These are phyloP conservation scores for Rhinogobius similis DNA, from an alignment of 2,113 vertebrate genomes.

Conservation along the genomic window DNA sequence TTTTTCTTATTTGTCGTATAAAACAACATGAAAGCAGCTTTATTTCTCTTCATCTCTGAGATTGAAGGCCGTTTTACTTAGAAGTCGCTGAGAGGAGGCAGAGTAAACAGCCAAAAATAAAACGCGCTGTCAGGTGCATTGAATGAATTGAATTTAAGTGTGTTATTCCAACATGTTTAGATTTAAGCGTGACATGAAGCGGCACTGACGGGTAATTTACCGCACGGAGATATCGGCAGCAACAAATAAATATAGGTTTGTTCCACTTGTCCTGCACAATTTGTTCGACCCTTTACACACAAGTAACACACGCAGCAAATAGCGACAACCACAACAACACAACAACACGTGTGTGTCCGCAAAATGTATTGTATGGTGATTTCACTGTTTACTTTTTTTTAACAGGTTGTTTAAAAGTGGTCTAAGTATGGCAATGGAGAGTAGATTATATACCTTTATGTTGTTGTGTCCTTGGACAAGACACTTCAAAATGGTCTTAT, in stretches of 20 bases:
- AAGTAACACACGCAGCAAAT: background rate
- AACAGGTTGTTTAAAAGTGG: too few relatives aligned
- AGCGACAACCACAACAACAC: background rate
- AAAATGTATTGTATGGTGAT: too few relatives aligned
- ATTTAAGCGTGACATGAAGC: constrained; percentile 54
- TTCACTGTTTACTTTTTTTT: too few relatives aligned
- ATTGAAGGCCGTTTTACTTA: constrained; percentile 51
- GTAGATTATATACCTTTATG: too few relatives aligned
- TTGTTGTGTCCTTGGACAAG: too few relatives aligned
- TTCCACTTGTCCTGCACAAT: constrained; percentile 65
- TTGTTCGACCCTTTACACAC: constrained; percentile 49
- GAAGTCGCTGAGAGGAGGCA: constrained; percentile 32
- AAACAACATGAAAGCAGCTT: constrained; percentile 64
- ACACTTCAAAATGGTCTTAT: too few relatives aligned
- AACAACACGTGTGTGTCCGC: background rate
- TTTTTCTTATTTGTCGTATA: constrained; percentile 57
- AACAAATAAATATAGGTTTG: constrained; percentile 67
- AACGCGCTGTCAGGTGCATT: constrained; percentile 67
- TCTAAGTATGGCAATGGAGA: too few relatives aligned
- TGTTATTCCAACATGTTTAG: constrained; percentile 44
- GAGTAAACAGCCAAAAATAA: constrained; percentile 76
- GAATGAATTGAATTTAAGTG: constrained; percentile 57
- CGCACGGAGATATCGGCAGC: constrained; percentile 41
- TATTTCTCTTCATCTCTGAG: constrained; percentile 44
- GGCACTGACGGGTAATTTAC: constrained; percentile 56